phyloP scores from a whole-genome alignment of 2,888 invertebrate species.

The Alloscopus bannaensis region DNA sequence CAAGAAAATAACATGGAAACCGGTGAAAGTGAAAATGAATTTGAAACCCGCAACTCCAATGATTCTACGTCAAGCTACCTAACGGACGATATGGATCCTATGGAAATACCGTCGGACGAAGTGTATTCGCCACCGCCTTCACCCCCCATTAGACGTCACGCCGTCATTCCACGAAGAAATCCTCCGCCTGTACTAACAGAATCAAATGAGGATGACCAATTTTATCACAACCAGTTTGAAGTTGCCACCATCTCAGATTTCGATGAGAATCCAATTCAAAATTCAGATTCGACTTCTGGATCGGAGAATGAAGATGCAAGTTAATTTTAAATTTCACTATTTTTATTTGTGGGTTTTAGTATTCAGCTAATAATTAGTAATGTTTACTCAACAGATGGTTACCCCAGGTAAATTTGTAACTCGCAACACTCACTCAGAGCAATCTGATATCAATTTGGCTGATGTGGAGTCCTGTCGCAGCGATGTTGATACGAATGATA shows the following conservation, averaged over 20 bases:
- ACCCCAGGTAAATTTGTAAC: not conserved
- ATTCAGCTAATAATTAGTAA: not conserved
- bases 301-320: conserved; percentile 36
- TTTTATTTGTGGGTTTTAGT: not conserved
- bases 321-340: not conserved
- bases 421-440: not conserved
- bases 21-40: no score
- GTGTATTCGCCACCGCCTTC: conserved; percentile 24
- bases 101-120: conserved; percentile 42
- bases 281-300: conserved; percentile 63
- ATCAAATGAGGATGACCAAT: conserved; percentile 27
- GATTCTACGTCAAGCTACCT: not conserved
- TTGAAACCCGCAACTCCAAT: not conserved
- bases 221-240: conserved; percentile 59
- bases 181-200: conserved; percentile 1
- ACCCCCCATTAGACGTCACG: conserved; percentile 25
- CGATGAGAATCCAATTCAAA: conserved; percentile 68
- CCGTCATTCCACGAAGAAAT: conserved; percentile 33
- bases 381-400: not conserved
- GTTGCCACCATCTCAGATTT: conserved; percentile 63
- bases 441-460: conserved; percentile 33
- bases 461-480: conserved; percentile 31
- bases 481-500: conserved; percentile 26
- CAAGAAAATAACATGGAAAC: no score
- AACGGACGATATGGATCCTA: conserved; percentile 36